Base-by-base conservation (phyloP, 2,113 vertebrate species). In the Nothocercus nigrocapillus region DNA sequence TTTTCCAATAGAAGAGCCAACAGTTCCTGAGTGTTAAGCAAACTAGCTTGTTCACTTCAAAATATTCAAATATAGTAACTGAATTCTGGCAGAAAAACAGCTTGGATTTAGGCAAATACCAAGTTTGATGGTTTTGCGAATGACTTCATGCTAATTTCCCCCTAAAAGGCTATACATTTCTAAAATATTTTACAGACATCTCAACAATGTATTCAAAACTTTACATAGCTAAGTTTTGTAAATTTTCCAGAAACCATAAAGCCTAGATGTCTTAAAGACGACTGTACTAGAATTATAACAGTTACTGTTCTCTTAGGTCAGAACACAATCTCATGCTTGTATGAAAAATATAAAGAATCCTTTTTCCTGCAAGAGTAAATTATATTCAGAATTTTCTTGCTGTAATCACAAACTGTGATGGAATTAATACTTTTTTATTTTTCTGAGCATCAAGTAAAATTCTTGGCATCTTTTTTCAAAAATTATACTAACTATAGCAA, bases 381-480 rank as follows among this genome's bases (percentile, higher is more conserved):
- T 40, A 30, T 14, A 83, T 3, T 42, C 15, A 53, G 42, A 11
- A 83, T 9, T 66, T 77, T 76, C 15, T 86, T 36, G 5, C n/a
- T 61, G 22, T 15, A 30, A 9, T 3, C 40, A 74, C 72, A 59
- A 32, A 0, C 3, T 14, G 30, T 2, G 1, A 32, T 20, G 1
- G 78, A 78, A 47, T 15, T 75, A 58, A 53, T 45, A 58, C 66
- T 32, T 80, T 83, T 80, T 13, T 67, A 8, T 40, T 94, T 64
- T 88, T 51, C 20, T 76, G 73, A 78, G 4, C 13, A 24, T 61
- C 72, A 82, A 2, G 32, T n/a, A 5, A n/a, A 61, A 13, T 42
- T 64, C 51, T 61, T 21, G 34, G 8, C 6, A 51, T 32, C 32
- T 19, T 38, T 58, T 17, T 38, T 8, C 69, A 82, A 78, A 69